Evolutionary conservation across 2,797 vertebrate species (phyloP).

Genomic region (Lindbergichthys nudifrons): DNA sequence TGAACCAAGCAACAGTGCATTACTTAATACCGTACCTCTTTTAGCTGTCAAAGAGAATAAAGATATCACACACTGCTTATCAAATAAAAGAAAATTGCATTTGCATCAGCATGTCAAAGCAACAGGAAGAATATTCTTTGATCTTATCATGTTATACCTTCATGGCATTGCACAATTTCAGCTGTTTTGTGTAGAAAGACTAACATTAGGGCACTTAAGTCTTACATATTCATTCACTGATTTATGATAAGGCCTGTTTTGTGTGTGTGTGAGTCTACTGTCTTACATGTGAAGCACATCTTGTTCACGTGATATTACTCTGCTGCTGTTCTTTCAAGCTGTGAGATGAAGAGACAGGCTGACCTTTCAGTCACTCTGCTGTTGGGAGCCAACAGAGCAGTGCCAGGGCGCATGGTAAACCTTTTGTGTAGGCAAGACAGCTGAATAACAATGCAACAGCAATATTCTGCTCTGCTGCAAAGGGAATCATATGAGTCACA

Average conservation of each 20-base stretch:
- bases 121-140: slow-evolving; percentile 21
- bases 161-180: background rate
- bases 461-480: slow-evolving; percentile 34
- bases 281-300: slow-evolving; percentile 43
- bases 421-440: slow-evolving; percentile 54
- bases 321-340: slow-evolving; percentile 66
- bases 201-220: slow-evolving; percentile 35
- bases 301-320: slow-evolving; percentile 63
- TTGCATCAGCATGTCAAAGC: slow-evolving; percentile 33
- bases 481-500: slow-evolving; percentile 11
- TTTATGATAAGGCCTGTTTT: slow-evolving; percentile 51
- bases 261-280: slow-evolving; percentile 45
- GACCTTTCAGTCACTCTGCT: slow-evolving; percentile 80
- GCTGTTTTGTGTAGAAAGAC: slow-evolving; percentile 1
- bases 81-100: slow-evolving; percentile 37
- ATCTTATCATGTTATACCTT: slow-evolving; percentile 22
- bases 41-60: slow-evolving; percentile 49
- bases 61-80: slow-evolving; percentile 54
- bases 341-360: slow-evolving; percentile 77
- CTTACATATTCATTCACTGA: slow-evolving; percentile 40
- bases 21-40: slow-evolving; percentile 37
- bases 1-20: slow-evolving; percentile 35
- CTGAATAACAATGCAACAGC: slow-evolving; percentile 55
- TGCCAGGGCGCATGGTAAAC: slow-evolving; percentile 58
- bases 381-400: slow-evolving; percentile 61